Evolutionary conservation across 1,140 invertebrate species (phyloP).

Genomic region (Stegodyphus mimosarum): DNA sequence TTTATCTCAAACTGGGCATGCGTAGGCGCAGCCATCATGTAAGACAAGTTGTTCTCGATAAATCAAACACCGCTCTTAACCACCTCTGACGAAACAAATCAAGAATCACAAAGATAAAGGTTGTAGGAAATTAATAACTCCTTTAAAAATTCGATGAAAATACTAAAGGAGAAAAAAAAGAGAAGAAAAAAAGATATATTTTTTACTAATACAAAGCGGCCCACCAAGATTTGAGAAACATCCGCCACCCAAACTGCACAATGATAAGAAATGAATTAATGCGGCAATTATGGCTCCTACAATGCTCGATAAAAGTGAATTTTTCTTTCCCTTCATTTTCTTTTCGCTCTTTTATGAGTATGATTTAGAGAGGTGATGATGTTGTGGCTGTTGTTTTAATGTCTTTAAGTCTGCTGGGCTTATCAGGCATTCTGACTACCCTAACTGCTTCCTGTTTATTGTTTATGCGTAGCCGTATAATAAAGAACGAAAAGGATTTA

Average conservation of each 20-base stretch:
- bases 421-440: too few relatives aligned
- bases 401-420: too few relatives aligned
- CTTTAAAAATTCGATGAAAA: slow-evolving; percentile 10
- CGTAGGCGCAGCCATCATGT: slow-evolving; percentile 26
- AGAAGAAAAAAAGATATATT: background rate
- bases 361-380: slow-evolving; percentile 29
- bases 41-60: slow-evolving; percentile 33
- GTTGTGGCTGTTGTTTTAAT: background rate
- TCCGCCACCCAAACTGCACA: slow-evolving; percentile 23
- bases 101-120: background rate
- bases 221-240: slow-evolving; percentile 13
- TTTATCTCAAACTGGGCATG: slow-evolving; percentile 1
- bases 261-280: slow-evolving; percentile 45
- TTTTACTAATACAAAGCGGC: slow-evolving; percentile 9
- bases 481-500: too few relatives aligned
- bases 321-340: background rate
- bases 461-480: too few relatives aligned
- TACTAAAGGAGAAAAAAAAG: background rate
- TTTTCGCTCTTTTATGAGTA: background rate
- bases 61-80: slow-evolving; percentile 20
- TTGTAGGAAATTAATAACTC: slow-evolving; percentile 32
- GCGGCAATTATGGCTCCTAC: slow-evolving; percentile 15
- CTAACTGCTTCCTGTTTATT: too few relatives aligned
- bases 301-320: background rate
- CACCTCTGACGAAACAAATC: background rate